phyloP scores from a whole-genome alignment of 2,797 vertebrate genomes.

The Pterois miles region DNA sequence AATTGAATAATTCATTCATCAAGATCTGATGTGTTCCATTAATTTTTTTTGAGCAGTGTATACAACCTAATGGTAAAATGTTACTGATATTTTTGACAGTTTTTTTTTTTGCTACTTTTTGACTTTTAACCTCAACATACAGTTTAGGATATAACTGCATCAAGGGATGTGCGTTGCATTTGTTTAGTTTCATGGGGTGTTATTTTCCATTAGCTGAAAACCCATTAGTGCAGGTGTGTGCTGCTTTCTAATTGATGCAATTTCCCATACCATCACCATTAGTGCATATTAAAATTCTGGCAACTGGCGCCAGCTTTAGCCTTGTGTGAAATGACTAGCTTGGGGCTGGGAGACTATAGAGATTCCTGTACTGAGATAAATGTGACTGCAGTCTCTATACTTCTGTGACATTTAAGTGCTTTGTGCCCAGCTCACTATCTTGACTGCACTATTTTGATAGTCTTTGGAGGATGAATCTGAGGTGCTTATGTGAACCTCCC shows the following conservation, averaged over 20 bases:
- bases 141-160: not conserved
- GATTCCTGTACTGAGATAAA: not conserved
- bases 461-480: not conserved
- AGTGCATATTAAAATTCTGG: slow-evolving; percentile 38
- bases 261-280: slow-evolving; percentile 56
- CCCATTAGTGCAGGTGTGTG: slow-evolving; percentile 48
- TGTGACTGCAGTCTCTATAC: slow-evolving; percentile 2
- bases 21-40: too few species aligned
- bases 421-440: not conserved
- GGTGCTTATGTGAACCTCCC: not conserved
- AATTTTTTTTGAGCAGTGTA: too few species aligned
- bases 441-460: not conserved
- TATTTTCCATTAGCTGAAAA: slow-evolving; percentile 30
- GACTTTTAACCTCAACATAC: not conserved
- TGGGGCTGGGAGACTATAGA: not conserved
- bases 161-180: not conserved
- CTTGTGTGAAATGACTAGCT: slow-evolving; percentile 34
- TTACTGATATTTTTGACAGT: not conserved
- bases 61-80: not conserved
- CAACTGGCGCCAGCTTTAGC: slow-evolving; percentile 27
- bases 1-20: too few species aligned
- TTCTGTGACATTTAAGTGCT: slow-evolving; percentile 19
- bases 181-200: slow-evolving; percentile 4
- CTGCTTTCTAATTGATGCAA: slow-evolving; percentile 41
- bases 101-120: not conserved